A percentile compares a stretch with the other conserved stretches of the same genome.
phyloP scores from a whole-genome alignment of 2,797 vertebrate species.

The Psittacula derbiana region DNA sequence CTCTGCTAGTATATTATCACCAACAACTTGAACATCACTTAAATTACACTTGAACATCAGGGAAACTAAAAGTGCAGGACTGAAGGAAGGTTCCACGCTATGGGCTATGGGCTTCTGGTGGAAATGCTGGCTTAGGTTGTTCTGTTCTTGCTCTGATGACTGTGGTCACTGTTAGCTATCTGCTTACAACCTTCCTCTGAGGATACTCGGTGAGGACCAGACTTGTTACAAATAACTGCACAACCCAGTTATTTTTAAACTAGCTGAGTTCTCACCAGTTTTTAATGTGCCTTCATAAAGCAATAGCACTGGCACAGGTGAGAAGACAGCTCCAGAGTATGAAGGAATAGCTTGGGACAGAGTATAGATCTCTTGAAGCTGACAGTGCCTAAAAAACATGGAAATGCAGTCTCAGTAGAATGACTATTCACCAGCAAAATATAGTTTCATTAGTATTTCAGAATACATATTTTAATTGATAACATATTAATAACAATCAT shows the following conservation, averaged over 20 bases:
- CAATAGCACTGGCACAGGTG: not conserved
- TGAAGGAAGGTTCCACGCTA: not conserved
- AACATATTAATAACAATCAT: not conserved
- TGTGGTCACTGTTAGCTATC: not conserved
- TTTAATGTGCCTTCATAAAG: not conserved
- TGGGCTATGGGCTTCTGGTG: not conserved
- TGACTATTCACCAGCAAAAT: not conserved
- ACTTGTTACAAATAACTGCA: not conserved
- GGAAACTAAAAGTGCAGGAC: not conserved
- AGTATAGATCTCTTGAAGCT: not conserved
- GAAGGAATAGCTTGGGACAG: not conserved
- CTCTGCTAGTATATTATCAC: not conserved
- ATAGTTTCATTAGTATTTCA: not conserved
- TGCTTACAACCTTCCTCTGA: not conserved
- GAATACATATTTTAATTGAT: not conserved
- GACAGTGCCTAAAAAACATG: not conserved
- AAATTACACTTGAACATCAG: not conserved
- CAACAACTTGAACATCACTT: not conserved
- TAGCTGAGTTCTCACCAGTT: not conserved
- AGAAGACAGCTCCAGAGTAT: not conserved
- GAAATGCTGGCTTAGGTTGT: not conserved
- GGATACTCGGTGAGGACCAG: not conserved
- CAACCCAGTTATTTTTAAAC: not conserved
- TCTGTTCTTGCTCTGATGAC: not conserved
- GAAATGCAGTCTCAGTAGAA: not conserved